Percentiles rank a stretch among this genome's conserved stretches.
phyloP scores from a whole-genome alignment of 2,888 invertebrate species.

The Steinernema hermaphroditum region DNA sequence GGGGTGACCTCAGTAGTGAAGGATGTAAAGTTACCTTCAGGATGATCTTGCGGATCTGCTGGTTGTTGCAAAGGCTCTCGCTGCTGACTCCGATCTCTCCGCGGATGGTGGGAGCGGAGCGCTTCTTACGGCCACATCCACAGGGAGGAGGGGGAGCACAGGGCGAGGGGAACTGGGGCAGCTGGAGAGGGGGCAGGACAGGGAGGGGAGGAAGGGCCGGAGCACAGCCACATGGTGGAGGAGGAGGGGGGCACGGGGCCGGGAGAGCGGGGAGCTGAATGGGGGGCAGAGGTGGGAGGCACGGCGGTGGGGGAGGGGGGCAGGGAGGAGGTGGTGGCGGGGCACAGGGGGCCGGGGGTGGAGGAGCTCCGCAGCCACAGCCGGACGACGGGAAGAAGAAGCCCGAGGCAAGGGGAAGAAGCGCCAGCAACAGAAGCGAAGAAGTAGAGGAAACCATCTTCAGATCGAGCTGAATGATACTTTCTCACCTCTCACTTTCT shows the following conservation, averaged over 20 bases:
- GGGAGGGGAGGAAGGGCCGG: neutral
- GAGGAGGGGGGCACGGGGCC: slow-evolving; percentile 31
- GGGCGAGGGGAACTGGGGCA: slow-evolving; percentile 46
- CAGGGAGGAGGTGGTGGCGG: slow-evolving; percentile 37
- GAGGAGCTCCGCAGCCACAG: slow-evolving; percentile 32
- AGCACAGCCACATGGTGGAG: slow-evolving; percentile 26
- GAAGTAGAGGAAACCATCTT: slow-evolving; percentile 6
- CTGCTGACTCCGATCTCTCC: slow-evolving; percentile 32
- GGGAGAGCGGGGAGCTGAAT: slow-evolving; percentile 7
- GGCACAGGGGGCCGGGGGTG: slow-evolving; percentile 32
- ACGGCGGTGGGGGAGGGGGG: slow-evolving; percentile 30
- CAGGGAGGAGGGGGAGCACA: slow-evolving; percentile 49
- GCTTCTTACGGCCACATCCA: slow-evolving; percentile 56
- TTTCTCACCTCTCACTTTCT: too few species aligned
- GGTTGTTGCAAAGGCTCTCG: slow-evolving; percentile 48
- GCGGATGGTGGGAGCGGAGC: slow-evolving; percentile 38
- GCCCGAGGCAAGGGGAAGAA: slow-evolving; percentile 15
- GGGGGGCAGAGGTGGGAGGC: slow-evolving; percentile 1
- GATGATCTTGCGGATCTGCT: slow-evolving; percentile 48
- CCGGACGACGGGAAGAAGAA: slow-evolving; percentile 2
- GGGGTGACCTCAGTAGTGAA: neutral
- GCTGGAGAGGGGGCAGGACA: slow-evolving; percentile 41
- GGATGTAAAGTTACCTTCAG: slow-evolving; percentile 40
- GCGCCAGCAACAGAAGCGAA: slow-evolving; percentile 9
- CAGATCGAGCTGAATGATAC: neutral